These are phyloP conservation scores for Brachirus orientalis DNA, from an alignment of 2,113 vertebrate genomes.

Conservation along the genomic window DNA sequence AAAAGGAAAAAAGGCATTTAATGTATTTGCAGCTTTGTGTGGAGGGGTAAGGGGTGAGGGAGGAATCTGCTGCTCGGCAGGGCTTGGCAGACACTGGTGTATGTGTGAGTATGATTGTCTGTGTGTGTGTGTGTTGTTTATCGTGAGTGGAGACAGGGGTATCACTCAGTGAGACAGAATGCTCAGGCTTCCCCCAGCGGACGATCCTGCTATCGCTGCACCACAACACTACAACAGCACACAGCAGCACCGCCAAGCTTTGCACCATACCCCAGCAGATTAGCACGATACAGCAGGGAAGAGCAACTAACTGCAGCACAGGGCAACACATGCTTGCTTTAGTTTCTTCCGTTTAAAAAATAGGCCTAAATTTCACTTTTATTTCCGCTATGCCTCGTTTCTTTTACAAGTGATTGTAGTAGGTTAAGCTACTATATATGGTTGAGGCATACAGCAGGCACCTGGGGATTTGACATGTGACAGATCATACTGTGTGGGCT, in stretches of 20 bases:
- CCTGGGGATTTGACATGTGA: constrained; percentile 34
- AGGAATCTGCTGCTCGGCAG: constrained; percentile 72
- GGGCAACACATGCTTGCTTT: constrained; percentile 16
- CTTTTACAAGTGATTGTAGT: constrained; percentile 33
- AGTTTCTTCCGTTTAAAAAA: constrained; percentile 41
- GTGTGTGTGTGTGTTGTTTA: constrained; percentile 75
- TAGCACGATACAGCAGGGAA: constrained; percentile 41
- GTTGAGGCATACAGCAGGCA: constrained; percentile 5
- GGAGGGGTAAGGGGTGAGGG: constrained; percentile 41
- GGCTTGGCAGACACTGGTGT: constrained; percentile 64
- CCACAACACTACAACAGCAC: constrained; percentile 58
- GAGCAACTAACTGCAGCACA: constrained; percentile 53
- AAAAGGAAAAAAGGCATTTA: constrained; percentile 83
- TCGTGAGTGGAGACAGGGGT: constrained; percentile 84
- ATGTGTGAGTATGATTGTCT: constrained; percentile 31
- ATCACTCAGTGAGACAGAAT: constrained; percentile 85
- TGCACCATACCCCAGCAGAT: constrained; percentile 56
- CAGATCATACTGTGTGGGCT: constrained; percentile 39
- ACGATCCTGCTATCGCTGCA: constrained; percentile 74
- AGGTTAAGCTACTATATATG: constrained; percentile 43
- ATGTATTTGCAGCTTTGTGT: constrained; percentile 81
- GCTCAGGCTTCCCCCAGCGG: constrained; percentile 80
- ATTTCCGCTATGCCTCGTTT: constrained; percentile 43
- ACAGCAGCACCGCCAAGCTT: constrained; percentile 61
- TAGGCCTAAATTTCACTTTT: constrained; percentile 63